These are phyloP conservation scores for Engraulis encrasicolus DNA, from an alignment of 2,113 vertebrate species.

Conservation along the genomic window DNA sequence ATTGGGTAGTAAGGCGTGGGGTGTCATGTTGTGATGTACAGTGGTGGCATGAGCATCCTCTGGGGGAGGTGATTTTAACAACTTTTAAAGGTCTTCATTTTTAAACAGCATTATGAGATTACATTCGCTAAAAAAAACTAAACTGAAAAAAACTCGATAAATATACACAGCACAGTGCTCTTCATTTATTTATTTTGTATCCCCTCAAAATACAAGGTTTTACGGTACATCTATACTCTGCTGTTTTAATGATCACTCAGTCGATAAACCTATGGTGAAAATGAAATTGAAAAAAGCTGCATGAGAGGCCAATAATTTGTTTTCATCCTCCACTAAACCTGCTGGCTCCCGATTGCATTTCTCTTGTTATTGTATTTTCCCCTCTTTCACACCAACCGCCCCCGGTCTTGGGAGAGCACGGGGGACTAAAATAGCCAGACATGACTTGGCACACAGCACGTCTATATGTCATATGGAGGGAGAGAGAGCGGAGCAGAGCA, in stretches of 20 bases:
- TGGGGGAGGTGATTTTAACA: no score
- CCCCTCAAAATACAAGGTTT: background rate
- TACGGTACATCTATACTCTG: background rate
- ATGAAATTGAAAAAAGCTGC: background rate
- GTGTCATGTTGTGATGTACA: no score
- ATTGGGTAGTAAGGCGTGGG: no score
- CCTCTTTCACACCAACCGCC: constrained; percentile 44
- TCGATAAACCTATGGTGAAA: background rate
- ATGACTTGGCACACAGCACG: background rate
- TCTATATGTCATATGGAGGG: background rate
- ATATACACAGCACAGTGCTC: no score
- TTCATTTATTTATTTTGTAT: background rate
- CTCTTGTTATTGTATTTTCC: constrained; percentile 42
- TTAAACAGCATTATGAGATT: no score
- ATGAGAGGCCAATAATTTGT: background rate
- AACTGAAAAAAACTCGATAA: background rate
- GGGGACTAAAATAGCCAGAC: background rate
- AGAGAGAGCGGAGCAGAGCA: no score
- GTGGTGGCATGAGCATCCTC: no score
- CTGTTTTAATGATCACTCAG: background rate
- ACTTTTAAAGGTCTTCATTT: no score
- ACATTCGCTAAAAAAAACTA: background rate
- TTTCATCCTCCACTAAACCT: background rate
- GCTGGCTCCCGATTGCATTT: background rate
- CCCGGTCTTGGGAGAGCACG: background rate